These are phyloP conservation scores for Rhopalosiphum padi DNA, from an alignment of 1,140 invertebrate species.

Conservation along the genomic window DNA sequence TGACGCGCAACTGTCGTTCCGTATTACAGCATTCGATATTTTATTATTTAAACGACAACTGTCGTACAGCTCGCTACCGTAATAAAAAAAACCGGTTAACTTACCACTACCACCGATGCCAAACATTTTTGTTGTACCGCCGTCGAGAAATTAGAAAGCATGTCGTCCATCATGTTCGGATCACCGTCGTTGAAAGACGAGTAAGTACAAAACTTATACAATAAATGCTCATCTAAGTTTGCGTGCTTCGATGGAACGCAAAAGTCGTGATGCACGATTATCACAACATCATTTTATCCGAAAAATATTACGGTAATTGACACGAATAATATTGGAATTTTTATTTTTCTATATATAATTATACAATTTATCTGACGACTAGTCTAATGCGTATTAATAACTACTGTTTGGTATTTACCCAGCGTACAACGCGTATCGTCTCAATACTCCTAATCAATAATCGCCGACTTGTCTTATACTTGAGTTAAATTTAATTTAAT, in stretches of 20 bases:
- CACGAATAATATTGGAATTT: background rate
- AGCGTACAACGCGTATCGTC: background rate
- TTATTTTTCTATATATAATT: background rate
- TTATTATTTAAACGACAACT: background rate
- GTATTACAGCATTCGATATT: background rate
- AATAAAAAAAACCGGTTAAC: constrained; percentile 33
- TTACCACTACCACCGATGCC: background rate
- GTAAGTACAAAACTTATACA: background rate
- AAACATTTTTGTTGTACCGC: background rate
- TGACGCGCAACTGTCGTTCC: background rate
- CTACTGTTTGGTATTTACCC: background rate
- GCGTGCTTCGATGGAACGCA: background rate
- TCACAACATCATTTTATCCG: background rate
- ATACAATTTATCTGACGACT: background rate
- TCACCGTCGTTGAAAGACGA: constrained; percentile 22
- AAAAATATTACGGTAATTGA: background rate
- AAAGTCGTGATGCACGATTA: background rate
- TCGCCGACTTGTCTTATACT: background rate
- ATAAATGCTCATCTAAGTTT: background rate
- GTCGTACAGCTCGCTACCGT: too few species aligned
- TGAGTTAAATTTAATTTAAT: too few species aligned
- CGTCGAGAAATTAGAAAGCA: background rate
- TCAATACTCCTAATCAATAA: too few species aligned
- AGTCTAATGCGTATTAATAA: background rate
- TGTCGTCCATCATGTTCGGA: constrained; percentile 47